A percentile compares a stretch with the other conserved stretches of the same genome.
These are phyloP conservation scores for Ptychoptera contaminata DNA, from an alignment of 2,888 invertebrate species.

Conservation along the genomic window DNA sequence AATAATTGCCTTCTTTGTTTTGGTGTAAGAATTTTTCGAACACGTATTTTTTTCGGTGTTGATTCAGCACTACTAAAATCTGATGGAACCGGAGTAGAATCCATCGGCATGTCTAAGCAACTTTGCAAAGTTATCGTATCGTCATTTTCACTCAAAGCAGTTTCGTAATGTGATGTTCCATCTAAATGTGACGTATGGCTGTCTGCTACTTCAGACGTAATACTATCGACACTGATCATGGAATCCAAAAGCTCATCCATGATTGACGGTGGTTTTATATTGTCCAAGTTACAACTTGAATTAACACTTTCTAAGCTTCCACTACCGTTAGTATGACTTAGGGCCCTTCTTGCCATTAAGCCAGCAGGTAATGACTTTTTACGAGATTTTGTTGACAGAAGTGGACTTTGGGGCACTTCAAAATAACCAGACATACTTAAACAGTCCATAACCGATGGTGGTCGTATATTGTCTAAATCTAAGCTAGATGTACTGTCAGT, in stretches of 20 bases:
- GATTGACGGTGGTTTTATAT: slow-evolving; percentile 68
- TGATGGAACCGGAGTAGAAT: slow-evolving; percentile 46
- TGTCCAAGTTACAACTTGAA: slow-evolving; percentile 52
- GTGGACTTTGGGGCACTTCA: slow-evolving; percentile 28
- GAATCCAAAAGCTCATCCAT: slow-evolving; percentile 65
- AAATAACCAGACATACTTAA: slow-evolving; percentile 37
- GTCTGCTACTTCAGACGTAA: slow-evolving; percentile 63
- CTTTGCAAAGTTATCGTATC: slow-evolving; percentile 40
- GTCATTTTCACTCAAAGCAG: slow-evolving; percentile 42
- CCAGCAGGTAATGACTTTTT: slow-evolving; percentile 58
- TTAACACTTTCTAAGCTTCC: slow-evolving; percentile 48
- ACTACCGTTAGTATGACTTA: slow-evolving; percentile 34
- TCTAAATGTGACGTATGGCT: slow-evolving; percentile 18
- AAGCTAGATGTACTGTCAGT: slow-evolving; percentile 46
- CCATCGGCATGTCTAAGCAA: slow-evolving; percentile 38
- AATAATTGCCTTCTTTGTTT: slow-evolving; percentile 60
- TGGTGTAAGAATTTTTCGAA: slow-evolving; percentile 40
- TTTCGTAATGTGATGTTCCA: slow-evolving; percentile 24
- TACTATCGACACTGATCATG: slow-evolving; percentile 70
- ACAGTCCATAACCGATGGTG: slow-evolving; percentile 63
- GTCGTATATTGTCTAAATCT: slow-evolving; percentile 58
- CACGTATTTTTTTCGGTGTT: slow-evolving; percentile 46
- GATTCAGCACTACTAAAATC: slow-evolving; percentile 61
- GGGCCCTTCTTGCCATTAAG: slow-evolving; percentile 53
- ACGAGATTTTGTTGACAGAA: slow-evolving; percentile 29